Evolutionary conservation across 2,888 invertebrate genomes (phyloP), one percentile per base, ranked within the genome.

Genomic region (Nysson spinosus): DNA sequence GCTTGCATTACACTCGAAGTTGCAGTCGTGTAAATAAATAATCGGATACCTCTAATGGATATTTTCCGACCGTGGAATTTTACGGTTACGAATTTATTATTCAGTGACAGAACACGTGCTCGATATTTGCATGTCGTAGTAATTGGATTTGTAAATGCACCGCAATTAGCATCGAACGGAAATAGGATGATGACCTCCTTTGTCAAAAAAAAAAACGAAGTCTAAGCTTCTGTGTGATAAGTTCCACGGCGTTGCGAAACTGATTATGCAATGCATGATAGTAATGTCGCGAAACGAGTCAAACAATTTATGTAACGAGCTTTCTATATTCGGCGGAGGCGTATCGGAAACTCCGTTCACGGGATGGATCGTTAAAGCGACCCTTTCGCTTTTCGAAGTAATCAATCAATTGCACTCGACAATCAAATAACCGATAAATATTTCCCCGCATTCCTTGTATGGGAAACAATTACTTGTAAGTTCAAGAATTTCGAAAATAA

Each of bases 291-390:
- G 69, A 22, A 54, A 62, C 54, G 58, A 67, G 56, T 75, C 54
- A 75, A 76, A 72, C 67, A 75, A 73, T 74, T 73, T 75, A 75
- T 66, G 43, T 71, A 74, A 76, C 68, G 63, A 68, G 67, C 71
- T 65, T 75, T 77, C 71, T 71, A 77, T 56, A 65, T 28, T 22
- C 61, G 16, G 46, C 62, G 54, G 49, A 63, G 43, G 34, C 52
- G 52, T 58, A 66, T 72, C 63, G 52, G 34, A 42, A 56, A 60
- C 19, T 16, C 30, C 11, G n/a, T 22, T 30, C 49, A 39, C 30
- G 19, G 47, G 46, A 57, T 19, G 11, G 22, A 51, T 52, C 32
- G 44, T 16, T 62, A 28, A 14, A 5, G 35, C 24, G 43, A 30
- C 44, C 55, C 17, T 43, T 35, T 51, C 20, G 24, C 32, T 49